Evolutionary conservation across 2,797 vertebrate genomes (phyloP).

Genomic region (Myotis vivesi): DNA sequence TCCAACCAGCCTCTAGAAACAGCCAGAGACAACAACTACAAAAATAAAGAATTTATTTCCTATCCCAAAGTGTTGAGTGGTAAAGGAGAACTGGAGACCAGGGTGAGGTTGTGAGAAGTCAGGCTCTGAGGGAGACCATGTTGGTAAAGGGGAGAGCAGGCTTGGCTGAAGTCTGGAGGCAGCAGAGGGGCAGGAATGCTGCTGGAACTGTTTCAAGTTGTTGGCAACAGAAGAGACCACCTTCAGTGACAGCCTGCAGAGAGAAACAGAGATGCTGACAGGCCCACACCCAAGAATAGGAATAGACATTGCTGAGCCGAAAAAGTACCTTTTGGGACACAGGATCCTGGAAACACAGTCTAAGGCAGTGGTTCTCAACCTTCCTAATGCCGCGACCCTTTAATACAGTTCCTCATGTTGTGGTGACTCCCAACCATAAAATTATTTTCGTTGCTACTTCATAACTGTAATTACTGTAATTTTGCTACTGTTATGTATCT

Average conservation of each 20-base stretch:
- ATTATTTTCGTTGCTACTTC: no score
- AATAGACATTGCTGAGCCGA: background rate
- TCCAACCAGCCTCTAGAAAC: constrained; percentile 50
- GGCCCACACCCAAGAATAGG: background rate
- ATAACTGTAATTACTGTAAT: no score
- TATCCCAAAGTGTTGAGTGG: constrained; percentile 22
- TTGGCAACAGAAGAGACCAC: constrained; percentile 67
- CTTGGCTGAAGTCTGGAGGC: background rate
- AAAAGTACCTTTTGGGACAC: background rate
- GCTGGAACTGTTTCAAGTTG: constrained; percentile 24
- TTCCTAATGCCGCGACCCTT: no score
- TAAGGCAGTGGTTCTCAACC: background rate
- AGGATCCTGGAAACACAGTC: background rate
- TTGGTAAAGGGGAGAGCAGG: background rate
- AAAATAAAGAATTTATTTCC: constrained; percentile 81
- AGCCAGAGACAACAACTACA: constrained; percentile 58
- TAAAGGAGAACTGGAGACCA: background rate
- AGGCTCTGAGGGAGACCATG: constrained; percentile 39
- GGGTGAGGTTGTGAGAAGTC: background rate
- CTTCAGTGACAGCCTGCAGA: constrained; percentile 61
- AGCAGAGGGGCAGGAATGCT: background rate
- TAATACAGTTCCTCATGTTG: no score
- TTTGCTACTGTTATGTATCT: no score
- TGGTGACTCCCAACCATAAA: no score
- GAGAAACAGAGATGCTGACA: constrained; percentile 51